A percentile compares a stretch with the other conserved stretches of the same genome.
Conservation (phyloP, 2,888 invertebrate species). For the Dysmachus trigonus region DNA sequence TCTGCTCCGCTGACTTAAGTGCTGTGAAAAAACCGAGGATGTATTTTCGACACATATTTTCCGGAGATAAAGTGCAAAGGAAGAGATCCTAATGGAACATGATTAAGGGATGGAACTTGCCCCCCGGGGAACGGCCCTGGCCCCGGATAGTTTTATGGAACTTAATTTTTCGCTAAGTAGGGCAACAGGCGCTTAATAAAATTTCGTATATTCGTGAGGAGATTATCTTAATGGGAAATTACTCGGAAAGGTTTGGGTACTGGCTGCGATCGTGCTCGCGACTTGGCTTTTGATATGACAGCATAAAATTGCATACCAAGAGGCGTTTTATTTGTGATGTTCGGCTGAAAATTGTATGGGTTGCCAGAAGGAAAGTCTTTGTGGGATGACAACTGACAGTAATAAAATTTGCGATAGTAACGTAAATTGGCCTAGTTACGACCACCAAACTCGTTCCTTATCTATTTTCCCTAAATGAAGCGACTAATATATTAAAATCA, state of each 20-base stretch:
- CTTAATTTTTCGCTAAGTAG: constrained; percentile 1
- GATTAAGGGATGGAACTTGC: constrained; percentile 3
- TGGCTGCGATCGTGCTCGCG: neutral
- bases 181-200: constrained; percentile 35
- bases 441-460: no score
- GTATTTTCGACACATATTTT: constrained; percentile 36
- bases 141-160: constrained; percentile 19
- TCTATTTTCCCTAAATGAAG: no score
- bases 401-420: no score
- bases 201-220: neutral
- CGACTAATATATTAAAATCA: no score
- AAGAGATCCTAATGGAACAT: constrained; percentile 27
- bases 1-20: constrained; percentile 15
- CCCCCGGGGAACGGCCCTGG: neutral
- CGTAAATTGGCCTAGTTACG: no score
- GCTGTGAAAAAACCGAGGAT: constrained; percentile 8
- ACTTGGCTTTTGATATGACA: neutral
- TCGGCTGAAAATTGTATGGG: neutral
- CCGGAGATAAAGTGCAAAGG: constrained; percentile 30
- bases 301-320: neutral
- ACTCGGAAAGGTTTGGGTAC: neutral
- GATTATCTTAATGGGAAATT: neutral
- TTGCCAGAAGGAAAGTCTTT: neutral
- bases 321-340: neutral
- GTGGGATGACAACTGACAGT: neutral